Evolutionary conservation across 2,113 vertebrate species (phyloP), one percentile per base, ranked within the genome.

Genomic region (Nothocercus nigrocapillus): DNA sequence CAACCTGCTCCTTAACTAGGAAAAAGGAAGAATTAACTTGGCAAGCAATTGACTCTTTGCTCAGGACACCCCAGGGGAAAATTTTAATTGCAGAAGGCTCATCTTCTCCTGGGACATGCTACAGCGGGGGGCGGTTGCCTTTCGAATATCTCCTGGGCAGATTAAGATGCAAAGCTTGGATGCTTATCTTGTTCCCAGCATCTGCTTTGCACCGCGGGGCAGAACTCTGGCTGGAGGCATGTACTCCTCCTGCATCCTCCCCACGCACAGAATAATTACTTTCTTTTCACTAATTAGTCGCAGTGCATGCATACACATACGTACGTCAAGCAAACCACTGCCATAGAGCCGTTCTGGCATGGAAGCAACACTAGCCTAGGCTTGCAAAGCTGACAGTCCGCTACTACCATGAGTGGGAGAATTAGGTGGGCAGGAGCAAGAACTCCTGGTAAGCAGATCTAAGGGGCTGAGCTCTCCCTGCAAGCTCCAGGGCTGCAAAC

Each of bases 231-330:
- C 80, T 79, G 66, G 8, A 62, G 83, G 73, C 81, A 66, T 2
- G 51, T 0, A 1, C 70, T 85, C 67, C 53, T 77, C 67, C 85
- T 58, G 62, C 58, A 61, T 73, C 69, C 56, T 77, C 45, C 51
- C 77, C 49, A 40, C 77, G 81, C 56, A 25, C 0, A 14, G 34
- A 84, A 61, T 82, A 89, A 95, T 93, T 89, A 90, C 81, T 90
- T 83, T 90, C 61, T 90, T 88, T 90, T 92, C 61, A 82, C 90
- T 96, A 94, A 96, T 72, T 88, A 53, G 13, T 42, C 88, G 81
- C 91, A 94, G 86, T 45, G 79, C 85, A 86, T 81, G 90, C 90
- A 49, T 64, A 76, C 90, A 90, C 82, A 81, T 24, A 76, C 59
- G 54, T 80, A 51, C 83, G 70, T 17, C 61, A 90, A 63, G 54